Conservation (phyloP, 2,888 invertebrate genomes). For the Psylliodes chrysocephalus region DNA sequence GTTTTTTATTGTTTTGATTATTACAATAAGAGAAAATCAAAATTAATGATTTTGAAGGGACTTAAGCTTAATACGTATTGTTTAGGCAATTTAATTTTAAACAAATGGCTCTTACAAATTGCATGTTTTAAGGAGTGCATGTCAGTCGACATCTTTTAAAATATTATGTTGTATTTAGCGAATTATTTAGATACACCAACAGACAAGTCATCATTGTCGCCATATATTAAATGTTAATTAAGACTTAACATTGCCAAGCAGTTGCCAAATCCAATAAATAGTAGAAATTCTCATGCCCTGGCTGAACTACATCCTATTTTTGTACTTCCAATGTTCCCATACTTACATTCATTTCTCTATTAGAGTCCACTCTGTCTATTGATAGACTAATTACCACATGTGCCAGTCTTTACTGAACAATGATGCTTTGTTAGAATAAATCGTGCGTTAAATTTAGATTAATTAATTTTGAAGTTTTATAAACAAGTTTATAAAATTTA, state of each 20-base stretch:
- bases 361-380: not conserved
- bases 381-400: conserved; percentile 4
- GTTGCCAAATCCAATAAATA: conserved; percentile 45
- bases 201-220: conserved; percentile 2
- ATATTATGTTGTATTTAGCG: too few species aligned
- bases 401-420: not conserved
- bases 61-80: too few species aligned
- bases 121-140: too few species aligned
- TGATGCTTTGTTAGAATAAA: not conserved
- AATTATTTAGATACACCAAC: not conserved
- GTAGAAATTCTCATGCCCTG: conserved; percentile 37
- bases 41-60: too few species aligned
- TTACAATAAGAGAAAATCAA: too few species aligned
- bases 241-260: conserved; percentile 37
- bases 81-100: too few species aligned
- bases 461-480: conserved; percentile 1
- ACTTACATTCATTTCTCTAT: not conserved
- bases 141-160: too few species aligned
- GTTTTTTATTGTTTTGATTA: too few species aligned
- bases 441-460: conserved; percentile 7
- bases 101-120: too few species aligned
- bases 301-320: conserved; percentile 47
- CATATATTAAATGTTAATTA: conserved; percentile 41
- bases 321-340: conserved; percentile 23
- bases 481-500: not conserved